A percentile compares a stretch with the other conserved stretches of the same genome.
phyloP scores from a whole-genome alignment of 2,888 invertebrate genomes.

The Dasypolia templi region DNA sequence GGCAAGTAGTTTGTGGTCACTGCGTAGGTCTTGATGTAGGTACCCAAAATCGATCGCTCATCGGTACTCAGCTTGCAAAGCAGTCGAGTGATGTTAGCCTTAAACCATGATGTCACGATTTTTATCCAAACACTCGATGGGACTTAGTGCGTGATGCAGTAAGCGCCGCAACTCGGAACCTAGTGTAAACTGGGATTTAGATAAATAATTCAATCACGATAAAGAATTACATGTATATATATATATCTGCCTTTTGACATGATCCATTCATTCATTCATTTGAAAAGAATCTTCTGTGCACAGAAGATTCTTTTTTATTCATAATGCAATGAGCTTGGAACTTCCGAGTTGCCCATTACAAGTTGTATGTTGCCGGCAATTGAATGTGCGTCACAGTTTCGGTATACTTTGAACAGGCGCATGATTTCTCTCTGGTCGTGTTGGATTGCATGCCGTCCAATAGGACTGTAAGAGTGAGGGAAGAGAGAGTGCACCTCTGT shows the following conservation, averaged over 20 bases:
- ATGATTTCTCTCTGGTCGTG: too few species aligned
- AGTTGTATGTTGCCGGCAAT: background rate
- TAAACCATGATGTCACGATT: constrained; percentile 12
- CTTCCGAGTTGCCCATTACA: too few species aligned
- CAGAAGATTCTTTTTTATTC: constrained; percentile 12
- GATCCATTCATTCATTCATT: too few species aligned
- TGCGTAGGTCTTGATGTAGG: background rate
- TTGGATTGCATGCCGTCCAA: too few species aligned
- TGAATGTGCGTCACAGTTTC: background rate
- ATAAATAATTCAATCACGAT: constrained; percentile 41
- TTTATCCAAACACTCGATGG: constrained; percentile 15
- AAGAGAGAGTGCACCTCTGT: too few species aligned
- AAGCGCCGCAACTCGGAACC: background rate
- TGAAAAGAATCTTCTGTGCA: too few species aligned
- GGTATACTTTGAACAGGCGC: background rate
- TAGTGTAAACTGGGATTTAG: constrained; percentile 35
- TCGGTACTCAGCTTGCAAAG: background rate
- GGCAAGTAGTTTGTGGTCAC: constrained; percentile 10
- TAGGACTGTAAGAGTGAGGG: too few species aligned
- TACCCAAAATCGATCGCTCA: constrained; percentile 4
- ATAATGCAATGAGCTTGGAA: background rate
- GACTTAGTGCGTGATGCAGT: constrained; percentile 7
- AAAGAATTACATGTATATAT: background rate
- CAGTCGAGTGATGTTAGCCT: background rate
- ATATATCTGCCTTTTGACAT: constrained; percentile 2